Evolutionary conservation across 1,140 invertebrate species (phyloP).

Genomic region (Listronotus oregonensis): DNA sequence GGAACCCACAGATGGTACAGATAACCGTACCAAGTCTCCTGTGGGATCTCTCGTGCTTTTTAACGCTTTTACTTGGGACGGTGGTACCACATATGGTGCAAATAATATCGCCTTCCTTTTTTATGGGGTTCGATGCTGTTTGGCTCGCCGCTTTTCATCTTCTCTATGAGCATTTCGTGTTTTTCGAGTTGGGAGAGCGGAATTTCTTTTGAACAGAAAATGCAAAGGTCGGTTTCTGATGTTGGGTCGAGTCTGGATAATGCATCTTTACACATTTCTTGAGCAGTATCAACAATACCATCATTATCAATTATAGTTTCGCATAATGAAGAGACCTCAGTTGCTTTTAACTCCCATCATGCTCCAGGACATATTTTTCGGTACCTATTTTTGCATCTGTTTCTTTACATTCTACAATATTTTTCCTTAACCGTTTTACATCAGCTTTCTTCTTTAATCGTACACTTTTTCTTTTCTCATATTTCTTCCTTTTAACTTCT

Average conservation of each 20-base stretch:
- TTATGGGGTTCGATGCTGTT: not conserved
- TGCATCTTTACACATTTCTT: not conserved
- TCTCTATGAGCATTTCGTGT: constrained; percentile 18
- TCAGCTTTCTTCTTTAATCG: not conserved
- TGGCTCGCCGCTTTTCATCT: constrained; percentile 1
- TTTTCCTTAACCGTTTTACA: not conserved
- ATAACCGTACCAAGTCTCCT: constrained; percentile 4
- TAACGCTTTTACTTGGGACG: constrained; percentile 5
- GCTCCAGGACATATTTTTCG: too few species aligned
- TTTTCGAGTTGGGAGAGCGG: not conserved
- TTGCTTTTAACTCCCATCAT: too few species aligned
- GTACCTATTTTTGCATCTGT: too few species aligned
- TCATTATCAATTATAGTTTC: too few species aligned
- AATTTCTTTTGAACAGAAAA: constrained; percentile 27
- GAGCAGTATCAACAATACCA: too few species aligned
- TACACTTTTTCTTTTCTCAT: not conserved
- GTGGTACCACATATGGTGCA: constrained; percentile 21
- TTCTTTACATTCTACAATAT: too few species aligned
- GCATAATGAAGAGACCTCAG: too few species aligned
- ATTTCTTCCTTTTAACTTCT: not conserved
- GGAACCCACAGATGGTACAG: constrained; percentile 24
- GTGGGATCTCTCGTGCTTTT: constrained; percentile 29
- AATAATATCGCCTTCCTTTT: not conserved
- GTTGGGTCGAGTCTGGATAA: not conserved
- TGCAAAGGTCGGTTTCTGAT: constrained; percentile 24